Conservation (phyloP, 1,140 invertebrate species). For the Sarcophaga peregrina region DNA sequence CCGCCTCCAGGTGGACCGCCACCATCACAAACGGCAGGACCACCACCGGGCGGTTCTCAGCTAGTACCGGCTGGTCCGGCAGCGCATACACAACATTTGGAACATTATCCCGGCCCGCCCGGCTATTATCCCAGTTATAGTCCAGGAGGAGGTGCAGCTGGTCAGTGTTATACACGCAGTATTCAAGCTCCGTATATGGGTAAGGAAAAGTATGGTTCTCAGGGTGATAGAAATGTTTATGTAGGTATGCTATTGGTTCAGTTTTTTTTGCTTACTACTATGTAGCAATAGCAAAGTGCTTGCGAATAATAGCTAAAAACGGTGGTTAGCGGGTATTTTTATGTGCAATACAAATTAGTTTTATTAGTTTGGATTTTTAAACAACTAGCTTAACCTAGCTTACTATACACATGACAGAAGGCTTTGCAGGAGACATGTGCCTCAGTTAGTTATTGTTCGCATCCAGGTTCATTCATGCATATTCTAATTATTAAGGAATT, state of each 20-base stretch:
- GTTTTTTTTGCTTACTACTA: too few relatives aligned
- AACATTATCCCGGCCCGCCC: conserved; percentile 70
- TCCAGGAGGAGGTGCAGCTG: conserved; percentile 68
- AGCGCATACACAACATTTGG: conserved; percentile 55
- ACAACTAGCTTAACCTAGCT: too few relatives aligned
- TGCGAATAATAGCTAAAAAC: too few relatives aligned
- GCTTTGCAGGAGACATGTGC: too few relatives aligned
- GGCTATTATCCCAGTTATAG: conserved; percentile 76
- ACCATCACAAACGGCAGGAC: conserved; percentile 46
- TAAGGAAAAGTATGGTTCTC: conserved; percentile 69
- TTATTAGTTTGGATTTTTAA: too few relatives aligned
- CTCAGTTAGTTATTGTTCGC: too few relatives aligned
- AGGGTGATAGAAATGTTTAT: conserved; percentile 8
- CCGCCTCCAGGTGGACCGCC: conserved; percentile 52
- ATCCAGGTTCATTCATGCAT: too few relatives aligned
- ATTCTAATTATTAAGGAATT: too few relatives aligned
- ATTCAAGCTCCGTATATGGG: conserved; percentile 77
- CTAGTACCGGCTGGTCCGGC: conserved; percentile 50
- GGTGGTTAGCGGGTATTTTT: too few relatives aligned
- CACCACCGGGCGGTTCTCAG: conserved; percentile 44
- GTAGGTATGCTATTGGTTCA: background rate
- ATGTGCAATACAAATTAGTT: too few relatives aligned
- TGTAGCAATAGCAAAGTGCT: too few relatives aligned
- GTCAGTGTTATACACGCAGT: conserved; percentile 74
- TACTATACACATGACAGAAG: too few relatives aligned